Evolutionary conservation across 2,888 invertebrate genomes (phyloP).

Genomic region (Meloe dianella): DNA sequence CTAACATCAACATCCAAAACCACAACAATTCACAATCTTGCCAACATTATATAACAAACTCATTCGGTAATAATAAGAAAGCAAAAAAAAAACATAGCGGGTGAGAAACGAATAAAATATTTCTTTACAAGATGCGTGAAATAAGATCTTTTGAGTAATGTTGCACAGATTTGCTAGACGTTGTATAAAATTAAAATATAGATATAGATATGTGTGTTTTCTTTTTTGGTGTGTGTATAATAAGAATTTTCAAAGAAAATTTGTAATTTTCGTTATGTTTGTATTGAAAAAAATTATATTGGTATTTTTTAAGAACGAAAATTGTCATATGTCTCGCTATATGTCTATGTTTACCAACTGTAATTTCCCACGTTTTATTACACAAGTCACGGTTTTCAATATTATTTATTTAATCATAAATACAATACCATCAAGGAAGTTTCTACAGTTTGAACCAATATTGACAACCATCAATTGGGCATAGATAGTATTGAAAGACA

Average conservation of each 20-base stretch:
- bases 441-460: not conserved
- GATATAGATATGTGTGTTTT: too few species aligned
- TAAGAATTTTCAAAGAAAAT: too few species aligned
- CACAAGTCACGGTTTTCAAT: constrained; percentile 11
- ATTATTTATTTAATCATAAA: constrained; percentile 12
- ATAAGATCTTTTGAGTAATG: not conserved
- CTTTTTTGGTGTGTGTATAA: too few species aligned
- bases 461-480: constrained; percentile 8
- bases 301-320: too few species aligned
- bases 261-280: not conserved
- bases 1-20: not conserved
- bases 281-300: too few species aligned
- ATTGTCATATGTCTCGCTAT: not conserved
- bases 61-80: too few species aligned
- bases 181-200: constrained; percentile 3
- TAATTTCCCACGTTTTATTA: constrained; percentile 11
- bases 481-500: too few species aligned
- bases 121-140: not conserved
- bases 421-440: not conserved
- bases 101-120: not conserved
- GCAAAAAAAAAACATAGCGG: not conserved
- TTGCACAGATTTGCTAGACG: not conserved
- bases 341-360: not conserved
- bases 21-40: not conserved
- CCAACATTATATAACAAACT: not conserved